phyloP scores from a whole-genome alignment of 2,797 vertebrate genomes.

The Siniperca obscura region DNA sequence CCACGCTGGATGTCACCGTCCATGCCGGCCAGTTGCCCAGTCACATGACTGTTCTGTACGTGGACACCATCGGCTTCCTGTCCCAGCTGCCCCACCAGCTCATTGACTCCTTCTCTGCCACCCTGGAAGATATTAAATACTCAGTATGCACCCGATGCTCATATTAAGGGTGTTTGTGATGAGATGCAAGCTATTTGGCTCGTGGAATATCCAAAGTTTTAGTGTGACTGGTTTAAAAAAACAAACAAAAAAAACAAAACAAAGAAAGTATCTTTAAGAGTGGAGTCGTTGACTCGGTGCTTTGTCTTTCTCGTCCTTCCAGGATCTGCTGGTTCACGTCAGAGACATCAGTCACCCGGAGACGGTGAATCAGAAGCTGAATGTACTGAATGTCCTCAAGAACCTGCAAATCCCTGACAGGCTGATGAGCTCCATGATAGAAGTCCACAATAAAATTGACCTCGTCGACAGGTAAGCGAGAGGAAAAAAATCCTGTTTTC shows the following conservation, averaged over 20 bases:
- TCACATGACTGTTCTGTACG: conserved; percentile 88
- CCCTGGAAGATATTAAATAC: conserved; percentile 91
- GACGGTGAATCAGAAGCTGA: conserved; percentile 89
- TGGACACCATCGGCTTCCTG: conserved; percentile 96
- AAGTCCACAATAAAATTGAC: conserved; percentile 97
- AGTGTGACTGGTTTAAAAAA: neutral
- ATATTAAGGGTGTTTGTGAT: neutral
- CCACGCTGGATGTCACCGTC: conserved; percentile 93
- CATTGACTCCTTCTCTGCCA: conserved; percentile 94
- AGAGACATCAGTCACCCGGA: conserved; percentile 95
- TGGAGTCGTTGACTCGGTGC: neutral
- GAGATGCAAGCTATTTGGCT: neutral
- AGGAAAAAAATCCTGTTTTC: neutral
- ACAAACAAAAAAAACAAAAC: too few relatives aligned
- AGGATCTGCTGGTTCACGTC: conserved; percentile 95
- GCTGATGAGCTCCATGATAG: conserved; percentile 88
- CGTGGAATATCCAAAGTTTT: too few relatives aligned
- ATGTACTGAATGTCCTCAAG: conserved; percentile 88
- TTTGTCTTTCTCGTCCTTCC: neutral
- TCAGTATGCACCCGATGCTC: conserved; percentile 81
- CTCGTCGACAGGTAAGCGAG: conserved; percentile 87
- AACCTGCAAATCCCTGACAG: conserved; percentile 87
- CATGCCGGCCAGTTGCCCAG: conserved; percentile 91
- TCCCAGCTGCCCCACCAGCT: conserved; percentile 94
- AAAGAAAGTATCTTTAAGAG: neutral